Evolutionary conservation across 2,888 invertebrate genomes (phyloP), one percentile per base, ranked within the genome.

Genomic region (Rhamnusium bicolor): DNA sequence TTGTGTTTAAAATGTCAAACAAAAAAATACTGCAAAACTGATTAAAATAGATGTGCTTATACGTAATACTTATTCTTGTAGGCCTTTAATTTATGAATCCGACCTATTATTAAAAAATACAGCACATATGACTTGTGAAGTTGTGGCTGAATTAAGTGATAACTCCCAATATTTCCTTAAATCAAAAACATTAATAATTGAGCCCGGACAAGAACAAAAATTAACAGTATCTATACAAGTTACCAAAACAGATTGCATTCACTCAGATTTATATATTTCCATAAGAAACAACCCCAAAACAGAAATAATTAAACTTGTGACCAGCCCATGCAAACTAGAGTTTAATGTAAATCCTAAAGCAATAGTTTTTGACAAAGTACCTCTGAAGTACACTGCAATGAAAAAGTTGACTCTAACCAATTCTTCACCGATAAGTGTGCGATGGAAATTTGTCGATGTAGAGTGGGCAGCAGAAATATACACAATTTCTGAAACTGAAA

Each of bases 261-360:
- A 81, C 0, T 85, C 86, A 53, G 79, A 74, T 18, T 72, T 90
- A 12, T 77, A 86, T 1, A 71, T 90, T 1, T 83, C 86, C 2
- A 82, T 92, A 1, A 90, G 90, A 81, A 89, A 92, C 80, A 93
- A 93, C 83, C 92, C 92, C 0, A 89, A 89, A 78, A 89, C 91
- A 46, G 88, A 91, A 40, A 82, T 85, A 4, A 88, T 92, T 8
- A 86, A 89, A 77, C 83, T 93, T 5, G 84, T 87, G 10, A 90
- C 91, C 77, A 88, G 86, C 49, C 92, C 92, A 18, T 89, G 90
- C 5, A 86, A 89, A 56, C 88, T 92, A 47, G 86, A 88, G 16
- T 88, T 92, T 51, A 89, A 84, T 53, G 69, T 90, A 2, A 82
- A 72, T 14, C 86, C 87, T 1, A 89, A 87, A 71, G 66, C 78